These are phyloP conservation scores for Acromyrmex echinatior DNA, from an alignment of 1,140 invertebrate species.

Conservation along the genomic window DNA sequence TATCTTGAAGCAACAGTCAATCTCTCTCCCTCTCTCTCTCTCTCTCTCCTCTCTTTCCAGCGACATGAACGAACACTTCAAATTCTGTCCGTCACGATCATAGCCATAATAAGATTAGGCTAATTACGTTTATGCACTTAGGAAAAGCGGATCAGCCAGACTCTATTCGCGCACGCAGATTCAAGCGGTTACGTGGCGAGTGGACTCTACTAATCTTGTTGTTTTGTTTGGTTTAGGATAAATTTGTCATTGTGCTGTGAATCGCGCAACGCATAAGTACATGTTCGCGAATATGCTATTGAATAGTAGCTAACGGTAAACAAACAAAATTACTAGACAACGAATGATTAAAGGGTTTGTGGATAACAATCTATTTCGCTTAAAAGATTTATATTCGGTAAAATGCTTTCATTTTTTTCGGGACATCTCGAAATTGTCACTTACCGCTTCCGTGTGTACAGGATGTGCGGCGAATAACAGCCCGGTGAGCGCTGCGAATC, in stretches of 20 bases:
- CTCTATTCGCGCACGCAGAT: conserved; percentile 14
- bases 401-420: not conserved
- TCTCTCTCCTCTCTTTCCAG: not conserved
- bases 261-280: conserved; percentile 43
- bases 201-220: conserved; percentile 59
- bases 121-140: conserved; percentile 65
- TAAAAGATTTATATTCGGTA: not conserved
- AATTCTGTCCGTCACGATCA: conserved; percentile 55
- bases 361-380: not conserved
- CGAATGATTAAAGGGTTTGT: not conserved
- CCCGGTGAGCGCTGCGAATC: conserved; percentile 90
- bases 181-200: conserved; percentile 36
- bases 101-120: conserved; percentile 63
- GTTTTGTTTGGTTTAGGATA: conserved; percentile 55
- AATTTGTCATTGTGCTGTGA: conserved; percentile 48
- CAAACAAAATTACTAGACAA: not conserved
- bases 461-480: conserved; percentile 95
- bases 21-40: not conserved
- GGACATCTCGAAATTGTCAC: conserved; percentile 76
- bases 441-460: conserved; percentile 95
- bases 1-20: conserved; percentile 35
- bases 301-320: conserved; percentile 44
- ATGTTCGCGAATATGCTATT: conserved; percentile 57
- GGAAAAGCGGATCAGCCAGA: conserved; percentile 57
- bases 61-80: conserved; percentile 31